Evolutionary conservation across 1,140 invertebrate genomes (phyloP).

Genomic region (Lutraria rhynchaena): DNA sequence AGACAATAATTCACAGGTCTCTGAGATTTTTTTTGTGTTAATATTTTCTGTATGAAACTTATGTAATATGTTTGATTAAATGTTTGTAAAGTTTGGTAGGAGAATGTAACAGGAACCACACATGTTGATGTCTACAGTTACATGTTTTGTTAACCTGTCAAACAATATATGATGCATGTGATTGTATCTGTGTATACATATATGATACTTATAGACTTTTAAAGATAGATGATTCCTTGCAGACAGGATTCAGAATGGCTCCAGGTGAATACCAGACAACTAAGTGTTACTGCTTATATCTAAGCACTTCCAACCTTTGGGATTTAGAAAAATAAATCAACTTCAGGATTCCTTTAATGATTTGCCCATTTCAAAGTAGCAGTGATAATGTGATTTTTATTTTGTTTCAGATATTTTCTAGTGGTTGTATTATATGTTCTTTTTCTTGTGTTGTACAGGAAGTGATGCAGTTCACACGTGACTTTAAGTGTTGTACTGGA

Average conservation of each 20-base stretch:
- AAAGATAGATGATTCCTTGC: too few species aligned
- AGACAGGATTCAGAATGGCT: too few species aligned
- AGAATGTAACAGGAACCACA: too few species aligned
- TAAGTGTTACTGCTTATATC: not conserved
- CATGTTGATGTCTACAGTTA: too few species aligned
- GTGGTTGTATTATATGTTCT: too few species aligned
- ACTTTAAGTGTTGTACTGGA: conserved; percentile 78
- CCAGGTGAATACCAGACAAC: not conserved
- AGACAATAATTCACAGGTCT: conserved; percentile 42
- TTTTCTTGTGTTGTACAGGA: conserved; percentile 64
- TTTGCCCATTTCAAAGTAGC: not conserved
- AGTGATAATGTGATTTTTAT: not conserved
- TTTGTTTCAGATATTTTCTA: too few species aligned
- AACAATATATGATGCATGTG: too few species aligned
- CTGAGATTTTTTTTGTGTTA: not conserved
- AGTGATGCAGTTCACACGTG: conserved; percentile 71
- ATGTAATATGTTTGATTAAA: too few species aligned
- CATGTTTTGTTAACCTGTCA: too few species aligned
- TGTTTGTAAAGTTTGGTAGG: too few species aligned
- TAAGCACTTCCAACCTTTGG: not conserved
- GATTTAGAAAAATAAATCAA: not conserved
- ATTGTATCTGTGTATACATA: too few species aligned
- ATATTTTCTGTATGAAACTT: not conserved
- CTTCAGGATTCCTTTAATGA: not conserved
- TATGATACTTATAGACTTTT: too few species aligned